Evolutionary conservation across 1,140 invertebrate genomes (phyloP).

Genomic region (Oncopodura yosiiana): DNA sequence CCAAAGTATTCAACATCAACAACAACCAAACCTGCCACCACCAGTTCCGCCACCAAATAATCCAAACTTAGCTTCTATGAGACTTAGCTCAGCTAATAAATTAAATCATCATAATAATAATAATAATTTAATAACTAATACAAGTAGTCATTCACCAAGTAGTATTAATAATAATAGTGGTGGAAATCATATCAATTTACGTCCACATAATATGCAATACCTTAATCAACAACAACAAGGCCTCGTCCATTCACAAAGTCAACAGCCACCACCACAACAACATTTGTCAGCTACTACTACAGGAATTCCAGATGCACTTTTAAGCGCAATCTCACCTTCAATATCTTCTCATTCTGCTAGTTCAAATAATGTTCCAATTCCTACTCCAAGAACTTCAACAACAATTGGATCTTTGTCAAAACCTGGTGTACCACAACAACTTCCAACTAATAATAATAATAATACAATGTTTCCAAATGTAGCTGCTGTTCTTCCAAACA

Average conservation of each 20-base stretch:
- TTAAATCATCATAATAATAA: neutral
- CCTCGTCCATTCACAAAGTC: neutral
- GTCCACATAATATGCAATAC: too few species aligned
- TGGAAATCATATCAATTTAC: too few species aligned
- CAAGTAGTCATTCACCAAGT: neutral
- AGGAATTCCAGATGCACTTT: slow-evolving; percentile 2
- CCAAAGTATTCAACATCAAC: too few species aligned
- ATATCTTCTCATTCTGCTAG: neutral
- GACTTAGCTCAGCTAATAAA: neutral
- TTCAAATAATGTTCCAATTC: slow-evolving; percentile 10
- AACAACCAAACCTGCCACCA: slow-evolving; percentile 36
- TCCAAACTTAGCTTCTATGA: neutral
- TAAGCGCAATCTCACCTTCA: neutral
- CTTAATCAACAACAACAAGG: slow-evolving; percentile 9
- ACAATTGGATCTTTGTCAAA: too few species aligned
- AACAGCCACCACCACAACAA: neutral
- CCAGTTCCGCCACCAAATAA: slow-evolving; percentile 3
- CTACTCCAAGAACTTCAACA: slow-evolving; percentile 2
- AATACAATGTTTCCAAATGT: neutral
- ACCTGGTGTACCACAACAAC: slow-evolving; percentile 1
- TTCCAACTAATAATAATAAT: neutral
- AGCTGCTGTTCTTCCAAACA: neutral
- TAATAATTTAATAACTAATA: slow-evolving; percentile 1
- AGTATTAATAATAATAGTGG: neutral
- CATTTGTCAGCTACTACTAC: slow-evolving; percentile 24